Evolutionary conservation across 2,888 invertebrate genomes (phyloP).

Genomic region (Listrodromus nycthemerus): DNA sequence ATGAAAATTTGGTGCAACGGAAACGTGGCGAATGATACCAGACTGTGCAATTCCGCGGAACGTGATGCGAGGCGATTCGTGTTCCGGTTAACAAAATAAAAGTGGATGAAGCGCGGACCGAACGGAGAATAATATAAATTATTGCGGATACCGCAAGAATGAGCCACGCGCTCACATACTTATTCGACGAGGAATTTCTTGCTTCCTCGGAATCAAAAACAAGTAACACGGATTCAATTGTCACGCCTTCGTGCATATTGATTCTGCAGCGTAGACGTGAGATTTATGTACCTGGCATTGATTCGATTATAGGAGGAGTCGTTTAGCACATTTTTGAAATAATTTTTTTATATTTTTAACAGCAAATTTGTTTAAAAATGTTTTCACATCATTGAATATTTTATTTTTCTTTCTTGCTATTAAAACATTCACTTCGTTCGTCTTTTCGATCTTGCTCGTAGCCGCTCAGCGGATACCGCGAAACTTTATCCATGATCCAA

Average conservation of each 20-base stretch:
- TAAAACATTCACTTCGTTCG: not conserved
- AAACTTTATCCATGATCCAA: not conserved
- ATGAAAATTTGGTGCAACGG: conserved; percentile 38
- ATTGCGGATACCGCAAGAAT: conserved; percentile 33
- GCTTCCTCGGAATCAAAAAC: conserved; percentile 13
- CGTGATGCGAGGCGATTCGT: conserved; percentile 46
- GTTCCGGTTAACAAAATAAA: conserved; percentile 47
- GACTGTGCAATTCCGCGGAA: conserved; percentile 50
- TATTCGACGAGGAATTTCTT: not conserved
- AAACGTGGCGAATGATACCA: conserved; percentile 18
- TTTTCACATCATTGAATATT: not conserved
- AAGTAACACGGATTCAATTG: conserved; percentile 38
- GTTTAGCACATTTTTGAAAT: not conserved
- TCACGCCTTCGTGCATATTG: conserved; percentile 22
- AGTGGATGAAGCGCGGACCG: conserved; percentile 29
- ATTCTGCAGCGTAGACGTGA: not conserved
- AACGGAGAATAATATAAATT: conserved; percentile 52
- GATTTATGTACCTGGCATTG: not conserved
- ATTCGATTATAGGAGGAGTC: not conserved
- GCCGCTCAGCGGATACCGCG: not conserved
- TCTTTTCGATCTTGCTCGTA: not conserved
- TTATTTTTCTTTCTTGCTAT: not conserved
- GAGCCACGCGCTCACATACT: conserved; percentile 13
- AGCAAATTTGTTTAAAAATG: not conserved
- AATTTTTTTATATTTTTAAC: not conserved